These are phyloP conservation scores for Rattus rattus DNA, from an alignment of 2,113 vertebrate species.

Conservation along the genomic window DNA sequence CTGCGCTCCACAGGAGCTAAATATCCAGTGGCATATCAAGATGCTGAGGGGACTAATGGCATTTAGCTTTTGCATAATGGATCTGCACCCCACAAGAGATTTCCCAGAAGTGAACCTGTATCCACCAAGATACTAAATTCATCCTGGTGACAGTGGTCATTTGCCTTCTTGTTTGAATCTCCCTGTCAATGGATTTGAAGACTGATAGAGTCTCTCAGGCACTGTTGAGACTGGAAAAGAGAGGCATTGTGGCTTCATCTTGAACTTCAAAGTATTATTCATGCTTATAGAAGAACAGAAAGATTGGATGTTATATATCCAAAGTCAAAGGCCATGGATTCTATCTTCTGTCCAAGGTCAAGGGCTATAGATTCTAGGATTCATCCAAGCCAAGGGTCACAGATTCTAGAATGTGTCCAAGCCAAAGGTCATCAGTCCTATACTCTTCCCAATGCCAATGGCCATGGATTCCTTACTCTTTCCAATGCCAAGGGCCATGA, in stretches of 20 bases:
- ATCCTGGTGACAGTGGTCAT: slow-evolving; percentile 84
- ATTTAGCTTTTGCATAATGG: not conserved
- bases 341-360: not conserved
- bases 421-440: too few relatives aligned
- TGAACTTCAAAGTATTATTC: not conserved
- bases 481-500: not conserved
- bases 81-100: slow-evolving; percentile 59
- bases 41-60: not conserved
- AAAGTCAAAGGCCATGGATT: not conserved
- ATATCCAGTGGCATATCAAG: not conserved
- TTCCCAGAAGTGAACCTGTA: slow-evolving; percentile 82
- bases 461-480: too few relatives aligned
- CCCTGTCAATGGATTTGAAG: slow-evolving; percentile 56
- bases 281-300: not conserved
- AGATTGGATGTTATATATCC: not conserved
- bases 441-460: too few relatives aligned
- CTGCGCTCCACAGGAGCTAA: not conserved
- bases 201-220: not conserved
- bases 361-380: not conserved
- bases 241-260: not conserved
- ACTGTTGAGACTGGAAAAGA: not conserved
- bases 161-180: slow-evolving; percentile 75
- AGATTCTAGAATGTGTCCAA: too few relatives aligned
- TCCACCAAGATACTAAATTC: slow-evolving; percentile 84
- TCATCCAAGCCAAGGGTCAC: too few relatives aligned